Evolutionary conservation across 2,888 invertebrate species (phyloP).

Genomic region (Hydriomena furcata): DNA sequence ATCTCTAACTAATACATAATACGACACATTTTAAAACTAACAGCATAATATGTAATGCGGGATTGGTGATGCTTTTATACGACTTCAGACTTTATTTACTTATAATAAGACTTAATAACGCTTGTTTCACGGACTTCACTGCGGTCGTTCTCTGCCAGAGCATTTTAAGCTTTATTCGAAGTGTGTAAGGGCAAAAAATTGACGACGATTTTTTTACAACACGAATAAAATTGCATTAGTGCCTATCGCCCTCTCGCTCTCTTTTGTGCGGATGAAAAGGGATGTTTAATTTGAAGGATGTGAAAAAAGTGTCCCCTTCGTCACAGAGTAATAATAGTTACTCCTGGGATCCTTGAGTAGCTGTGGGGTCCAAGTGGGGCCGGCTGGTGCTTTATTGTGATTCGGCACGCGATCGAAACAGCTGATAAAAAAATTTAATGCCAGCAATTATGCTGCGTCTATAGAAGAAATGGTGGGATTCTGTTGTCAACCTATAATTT

Average conservation of each 20-base stretch:
- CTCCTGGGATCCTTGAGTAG: background rate
- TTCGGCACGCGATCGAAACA: conserved; percentile 11
- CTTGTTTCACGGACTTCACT: background rate
- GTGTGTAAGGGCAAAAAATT: conserved; percentile 2
- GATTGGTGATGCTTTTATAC: background rate
- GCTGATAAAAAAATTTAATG: background rate
- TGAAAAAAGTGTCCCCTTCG: conserved; percentile 20
- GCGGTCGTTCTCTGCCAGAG: conserved; percentile 6
- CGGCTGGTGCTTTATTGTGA: background rate
- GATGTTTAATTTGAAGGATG: conserved; percentile 22
- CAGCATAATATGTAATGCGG: background rate
- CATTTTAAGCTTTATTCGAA: conserved; percentile 7
- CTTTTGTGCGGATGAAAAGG: conserved; percentile 18
- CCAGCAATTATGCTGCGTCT: no score
- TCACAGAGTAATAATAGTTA: conserved; percentile 8
- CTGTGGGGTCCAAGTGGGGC: background rate
- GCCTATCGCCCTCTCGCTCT: conserved; percentile 19
- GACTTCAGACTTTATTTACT: conserved; percentile 11
- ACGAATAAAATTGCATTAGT: conserved; percentile 22
- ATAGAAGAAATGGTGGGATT: no score
- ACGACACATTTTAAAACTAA: background rate
- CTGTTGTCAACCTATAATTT: no score
- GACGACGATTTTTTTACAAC: background rate
- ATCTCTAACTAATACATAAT: conserved; percentile 13
- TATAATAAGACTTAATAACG: conserved; percentile 14